Base-by-base conservation (phyloP, 2,888 invertebrate species). In the Habroteleia sp. region DNA sequence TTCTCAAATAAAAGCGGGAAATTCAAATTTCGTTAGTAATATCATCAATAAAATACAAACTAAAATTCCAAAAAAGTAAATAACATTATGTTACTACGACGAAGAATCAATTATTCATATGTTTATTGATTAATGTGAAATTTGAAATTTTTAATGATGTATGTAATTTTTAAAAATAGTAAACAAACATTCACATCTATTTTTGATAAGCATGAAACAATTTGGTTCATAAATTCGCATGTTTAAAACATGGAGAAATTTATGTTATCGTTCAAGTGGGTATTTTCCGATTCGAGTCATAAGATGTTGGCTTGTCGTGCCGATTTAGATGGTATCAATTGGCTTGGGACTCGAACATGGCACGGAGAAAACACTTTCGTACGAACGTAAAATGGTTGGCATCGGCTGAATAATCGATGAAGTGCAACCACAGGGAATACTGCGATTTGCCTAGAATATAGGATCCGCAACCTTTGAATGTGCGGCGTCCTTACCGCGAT, bases 371-470 rank as follows among this genome's bases (percentile, higher is more conserved):
- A 78, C 77, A 76, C 79, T 79, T 81, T 82, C 77, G 76, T 78
- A 77, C 77, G 79, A 72, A 81, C 81, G 80, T 78, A 74, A 81
- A 82, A 83, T 80, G 81, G 82, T 79, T 79, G 79, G 77, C 79
- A 76, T 78, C 78, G 81, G 79, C 80, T 84, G 81, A 84, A 84
- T 84, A 83, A 84, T 82, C 81, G 76, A 84, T 83, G 83, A 81
- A 79, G 50, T 75, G 71, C 73, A 78, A 73, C 77, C 79, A 74
- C 76, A 75, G 77, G 77, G 78, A 74, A 76, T 79, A 71, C 77
- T 66, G 80, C 80, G 83, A 84, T 83, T 83, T 81, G 77, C 68
- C 54, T 69, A 62, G 63, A 58, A 63, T 62, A 50, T 44, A 44
- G 39, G 62, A 58, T 62, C 68, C 54, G 63, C 62, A 72, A 73